These are phyloP conservation scores for Amphipyra berbera DNA, from an alignment of 2,888 invertebrate species.

Conservation along the genomic window DNA sequence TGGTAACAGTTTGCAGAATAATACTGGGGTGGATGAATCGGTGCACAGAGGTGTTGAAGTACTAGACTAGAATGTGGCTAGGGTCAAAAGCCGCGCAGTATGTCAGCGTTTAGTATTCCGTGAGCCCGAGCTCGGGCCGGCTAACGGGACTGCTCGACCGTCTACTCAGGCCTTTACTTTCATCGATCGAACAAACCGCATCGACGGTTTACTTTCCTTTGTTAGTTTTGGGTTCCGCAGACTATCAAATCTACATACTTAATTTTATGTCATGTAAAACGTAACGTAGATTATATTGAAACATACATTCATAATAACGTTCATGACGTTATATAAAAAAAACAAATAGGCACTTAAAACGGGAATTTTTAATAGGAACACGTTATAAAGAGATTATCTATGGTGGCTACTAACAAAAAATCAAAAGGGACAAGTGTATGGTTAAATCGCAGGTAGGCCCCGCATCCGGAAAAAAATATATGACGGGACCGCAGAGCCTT, in stretches of 20 bases:
- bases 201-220: conserved; percentile 88
- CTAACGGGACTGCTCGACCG: conserved; percentile 85
- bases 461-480: conserved; percentile 63
- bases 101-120: conserved; percentile 90
- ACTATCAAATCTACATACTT: conserved; percentile 58
- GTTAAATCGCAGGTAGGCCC: conserved; percentile 81
- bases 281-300: conserved; percentile 23
- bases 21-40: conserved; percentile 68
- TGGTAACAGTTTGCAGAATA: conserved; percentile 38
- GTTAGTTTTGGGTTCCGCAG: conserved; percentile 80
- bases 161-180: conserved; percentile 89
- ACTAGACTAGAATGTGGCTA: conserved; percentile 87
- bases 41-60: conserved; percentile 82
- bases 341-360: conserved; percentile 19
- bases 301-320: conserved; percentile 15
- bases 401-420: conserved; percentile 68
- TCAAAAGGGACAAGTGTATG: conserved; percentile 81
- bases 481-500: conserved; percentile 73
- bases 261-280: conserved; percentile 29
- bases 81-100: conserved; percentile 90
- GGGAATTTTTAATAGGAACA: conserved; percentile 55
- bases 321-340: conserved; percentile 2
- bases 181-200: conserved; percentile 87
- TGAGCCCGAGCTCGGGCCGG: conserved; percentile 82
- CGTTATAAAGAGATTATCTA: conserved; percentile 76